phyloP scores from a whole-genome alignment of 2,797 vertebrate genomes.

The Linurgus olivaceus region DNA sequence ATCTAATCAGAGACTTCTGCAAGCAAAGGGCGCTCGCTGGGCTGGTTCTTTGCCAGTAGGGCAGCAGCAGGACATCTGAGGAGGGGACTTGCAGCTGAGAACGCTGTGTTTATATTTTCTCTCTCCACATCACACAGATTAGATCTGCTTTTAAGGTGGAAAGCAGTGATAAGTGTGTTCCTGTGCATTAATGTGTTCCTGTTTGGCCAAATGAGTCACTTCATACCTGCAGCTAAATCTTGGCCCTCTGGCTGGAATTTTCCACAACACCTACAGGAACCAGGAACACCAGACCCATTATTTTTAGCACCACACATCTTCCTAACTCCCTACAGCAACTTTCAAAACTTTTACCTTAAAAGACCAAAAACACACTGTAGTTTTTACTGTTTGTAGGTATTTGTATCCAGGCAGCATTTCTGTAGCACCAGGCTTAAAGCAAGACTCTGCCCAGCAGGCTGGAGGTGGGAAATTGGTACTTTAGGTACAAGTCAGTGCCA shows the following conservation, averaged over 20 bases:
- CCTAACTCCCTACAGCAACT: background rate
- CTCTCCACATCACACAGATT: background rate
- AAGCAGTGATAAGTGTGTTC: background rate
- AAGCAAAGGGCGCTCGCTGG: fast-evolving
- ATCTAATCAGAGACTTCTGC: background rate
- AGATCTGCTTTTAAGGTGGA: constrained; percentile 42
- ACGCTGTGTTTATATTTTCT: background rate
- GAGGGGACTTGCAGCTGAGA: constrained; percentile 28
- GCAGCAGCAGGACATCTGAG: constrained; percentile 19
- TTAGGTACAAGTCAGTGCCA: background rate
- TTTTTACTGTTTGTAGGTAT: background rate
- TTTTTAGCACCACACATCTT: background rate
- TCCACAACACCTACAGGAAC: background rate
- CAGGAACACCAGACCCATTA: background rate
- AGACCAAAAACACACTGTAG: background rate
- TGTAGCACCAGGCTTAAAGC: background rate
- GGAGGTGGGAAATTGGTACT: background rate
- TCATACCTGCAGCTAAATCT: background rate
- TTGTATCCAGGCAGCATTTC: background rate
- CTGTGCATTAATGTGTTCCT: background rate
- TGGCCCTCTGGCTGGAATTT: background rate
- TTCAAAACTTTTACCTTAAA: background rate
- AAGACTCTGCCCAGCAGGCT: background rate
- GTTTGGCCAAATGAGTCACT: background rate
- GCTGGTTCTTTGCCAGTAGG: background rate